phyloP scores from a whole-genome alignment of 2,797 vertebrate genomes.

The Gallinago nigripennis region DNA sequence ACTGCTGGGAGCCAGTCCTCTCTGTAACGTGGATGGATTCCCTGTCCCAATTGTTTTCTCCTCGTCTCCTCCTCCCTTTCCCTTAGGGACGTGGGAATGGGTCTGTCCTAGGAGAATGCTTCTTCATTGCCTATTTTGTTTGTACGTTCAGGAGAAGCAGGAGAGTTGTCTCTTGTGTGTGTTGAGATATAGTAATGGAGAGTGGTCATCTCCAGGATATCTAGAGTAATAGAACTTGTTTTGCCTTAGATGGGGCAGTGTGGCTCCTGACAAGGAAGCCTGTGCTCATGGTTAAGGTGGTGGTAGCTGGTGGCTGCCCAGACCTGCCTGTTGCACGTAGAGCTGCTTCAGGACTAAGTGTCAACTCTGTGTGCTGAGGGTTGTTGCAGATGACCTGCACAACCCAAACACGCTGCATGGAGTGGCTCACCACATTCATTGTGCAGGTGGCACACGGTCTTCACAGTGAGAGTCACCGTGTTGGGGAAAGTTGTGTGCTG shows the following conservation, averaged over 20 bases:
- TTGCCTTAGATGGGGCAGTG: fast-evolving
- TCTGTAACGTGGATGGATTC: not conserved
- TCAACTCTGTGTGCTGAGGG: not conserved
- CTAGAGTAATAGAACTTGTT: not conserved
- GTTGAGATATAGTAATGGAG: not conserved
- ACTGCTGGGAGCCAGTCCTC: not conserved
- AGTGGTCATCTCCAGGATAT: not conserved
- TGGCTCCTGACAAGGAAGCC: not conserved
- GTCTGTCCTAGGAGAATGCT: not conserved
- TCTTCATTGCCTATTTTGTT: not conserved
- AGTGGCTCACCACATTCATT: not conserved
- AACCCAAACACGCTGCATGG: fast-evolving
- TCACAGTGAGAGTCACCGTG: fast-evolving
- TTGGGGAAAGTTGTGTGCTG: not conserved
- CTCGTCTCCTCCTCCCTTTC: not conserved
- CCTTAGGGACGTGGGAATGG: not conserved
- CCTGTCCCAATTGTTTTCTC: not conserved
- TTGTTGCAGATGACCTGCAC: not conserved
- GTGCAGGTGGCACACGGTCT: not conserved
- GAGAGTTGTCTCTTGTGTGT: not conserved
- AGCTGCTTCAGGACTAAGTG: not conserved
- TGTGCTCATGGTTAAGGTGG: not conserved
- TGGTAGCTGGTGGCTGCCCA: not conserved
- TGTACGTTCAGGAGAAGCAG: not conserved
- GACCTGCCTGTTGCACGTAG: not conserved